phyloP scores from a whole-genome alignment of 2,797 vertebrate species.

The Arnoldichthys spilopterus region DNA sequence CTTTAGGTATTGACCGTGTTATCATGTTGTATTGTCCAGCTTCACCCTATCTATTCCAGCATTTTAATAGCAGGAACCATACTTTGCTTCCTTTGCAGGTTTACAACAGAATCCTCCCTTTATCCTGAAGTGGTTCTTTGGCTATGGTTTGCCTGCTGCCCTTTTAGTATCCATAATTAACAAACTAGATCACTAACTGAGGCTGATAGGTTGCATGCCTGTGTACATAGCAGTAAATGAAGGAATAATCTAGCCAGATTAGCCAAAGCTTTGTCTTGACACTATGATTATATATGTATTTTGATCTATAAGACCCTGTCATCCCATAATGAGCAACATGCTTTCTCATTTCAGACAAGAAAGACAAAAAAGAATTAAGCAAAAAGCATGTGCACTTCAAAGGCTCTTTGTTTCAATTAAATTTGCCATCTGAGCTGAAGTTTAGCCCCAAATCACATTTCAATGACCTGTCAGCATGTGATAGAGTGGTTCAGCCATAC shows the following conservation, averaged over 20 bases:
- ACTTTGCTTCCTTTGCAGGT: constrained; percentile 29
- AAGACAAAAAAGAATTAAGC: background rate
- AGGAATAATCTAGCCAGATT: background rate
- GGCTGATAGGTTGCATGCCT: constrained; percentile 18
- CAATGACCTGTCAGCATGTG: constrained; percentile 52
- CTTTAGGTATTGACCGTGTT: constrained; percentile 21
- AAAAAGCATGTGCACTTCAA: constrained; percentile 41
- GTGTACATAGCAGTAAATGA: background rate
- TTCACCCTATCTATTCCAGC: constrained; percentile 30
- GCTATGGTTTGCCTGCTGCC: background rate
- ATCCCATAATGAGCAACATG: constrained; percentile 23
- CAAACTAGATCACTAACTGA: constrained; percentile 3
- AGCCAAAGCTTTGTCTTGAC: constrained; percentile 13
- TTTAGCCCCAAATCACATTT: constrained; percentile 36
- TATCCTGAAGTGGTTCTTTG: constrained; percentile 32
- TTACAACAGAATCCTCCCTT: constrained; percentile 2
- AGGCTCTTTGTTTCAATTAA: constrained; percentile 48
- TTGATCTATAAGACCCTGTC: constrained; percentile 15
- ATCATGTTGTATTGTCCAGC: constrained; percentile 9
- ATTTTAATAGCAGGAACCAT: constrained; percentile 32
- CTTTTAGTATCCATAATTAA: constrained; percentile 32
- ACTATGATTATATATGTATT: constrained; percentile 34
- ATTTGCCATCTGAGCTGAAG: constrained; percentile 24
- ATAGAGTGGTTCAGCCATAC: background rate
- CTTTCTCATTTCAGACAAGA: constrained; percentile 22